Evolutionary conservation across 2,888 invertebrate species (phyloP).

Genomic region (Schizaphis graminum): DNA sequence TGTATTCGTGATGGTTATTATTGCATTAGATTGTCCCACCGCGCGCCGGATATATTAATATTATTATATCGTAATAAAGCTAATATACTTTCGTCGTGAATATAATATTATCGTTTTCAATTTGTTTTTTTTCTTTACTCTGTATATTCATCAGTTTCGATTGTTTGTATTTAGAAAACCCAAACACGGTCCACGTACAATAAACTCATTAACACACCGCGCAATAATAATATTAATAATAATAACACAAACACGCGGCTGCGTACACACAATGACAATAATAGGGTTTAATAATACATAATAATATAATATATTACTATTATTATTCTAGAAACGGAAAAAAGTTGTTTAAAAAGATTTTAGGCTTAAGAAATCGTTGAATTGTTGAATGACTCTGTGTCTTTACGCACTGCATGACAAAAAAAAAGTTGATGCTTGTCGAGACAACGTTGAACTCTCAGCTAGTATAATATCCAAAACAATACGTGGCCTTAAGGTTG

Average conservation of each 20-base stretch:
- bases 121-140: neutral
- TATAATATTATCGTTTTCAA: constrained; percentile 7
- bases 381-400: too few species aligned
- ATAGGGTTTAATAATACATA: neutral
- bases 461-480: neutral
- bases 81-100: neutral
- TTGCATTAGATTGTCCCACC: neutral
- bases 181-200: constrained; percentile 30
- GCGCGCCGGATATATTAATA: neutral
- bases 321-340: neutral
- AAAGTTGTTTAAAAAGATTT: neutral
- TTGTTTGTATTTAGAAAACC: constrained; percentile 50
- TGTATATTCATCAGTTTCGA: constrained; percentile 32
- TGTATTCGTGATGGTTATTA: neutral
- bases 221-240: neutral
- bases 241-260: neutral
- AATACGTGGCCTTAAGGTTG: neutral
- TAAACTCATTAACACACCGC: constrained; percentile 48
- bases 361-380: constrained; percentile 25
- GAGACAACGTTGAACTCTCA: neutral
- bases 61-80: neutral
- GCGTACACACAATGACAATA: neutral
- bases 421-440: neutral
- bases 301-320: neutral
- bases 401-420: neutral